Evolutionary conservation across 2,797 vertebrate species (phyloP).

Genomic region (Clarias platycephalus): DNA sequence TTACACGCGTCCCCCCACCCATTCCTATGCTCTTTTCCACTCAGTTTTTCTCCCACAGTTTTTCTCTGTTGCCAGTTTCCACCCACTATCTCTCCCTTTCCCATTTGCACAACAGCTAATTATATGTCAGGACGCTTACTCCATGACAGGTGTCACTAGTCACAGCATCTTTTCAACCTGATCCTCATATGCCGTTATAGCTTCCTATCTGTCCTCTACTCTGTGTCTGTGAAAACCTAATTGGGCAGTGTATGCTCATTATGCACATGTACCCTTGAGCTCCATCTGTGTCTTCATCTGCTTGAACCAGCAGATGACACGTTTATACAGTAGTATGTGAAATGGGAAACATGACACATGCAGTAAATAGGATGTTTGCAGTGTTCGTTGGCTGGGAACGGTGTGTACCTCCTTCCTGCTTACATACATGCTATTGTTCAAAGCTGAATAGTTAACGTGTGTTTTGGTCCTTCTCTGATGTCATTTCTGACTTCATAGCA

Average conservation of each 20-base stretch:
- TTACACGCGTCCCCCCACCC: background rate
- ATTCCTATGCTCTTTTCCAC: background rate
- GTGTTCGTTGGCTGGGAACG: conserved; percentile 32
- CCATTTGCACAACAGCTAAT: background rate
- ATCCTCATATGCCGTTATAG: background rate
- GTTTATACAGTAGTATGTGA: conserved; percentile 11
- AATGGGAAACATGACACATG: conserved; percentile 31
- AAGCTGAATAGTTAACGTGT: conserved; percentile 21
- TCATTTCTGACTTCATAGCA: background rate
- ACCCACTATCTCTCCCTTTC: background rate
- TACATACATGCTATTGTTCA: conserved; percentile 48
- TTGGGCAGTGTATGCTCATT: background rate
- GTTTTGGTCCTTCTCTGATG: background rate
- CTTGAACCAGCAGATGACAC: conserved; percentile 12
- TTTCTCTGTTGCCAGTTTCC: background rate
- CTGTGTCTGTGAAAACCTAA: background rate
- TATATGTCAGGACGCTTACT: background rate
- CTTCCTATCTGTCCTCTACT: background rate
- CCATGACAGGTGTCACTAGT: background rate
- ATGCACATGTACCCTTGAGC: background rate
- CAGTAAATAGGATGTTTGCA: conserved; percentile 55
- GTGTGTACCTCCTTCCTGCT: conserved; percentile 43
- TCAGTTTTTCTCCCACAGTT: background rate
- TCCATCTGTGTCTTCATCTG: conserved; percentile 4
- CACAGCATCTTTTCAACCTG: background rate